phyloP scores from a whole-genome alignment of 2,113 vertebrate species.

The Podarcis raffonei region DNA sequence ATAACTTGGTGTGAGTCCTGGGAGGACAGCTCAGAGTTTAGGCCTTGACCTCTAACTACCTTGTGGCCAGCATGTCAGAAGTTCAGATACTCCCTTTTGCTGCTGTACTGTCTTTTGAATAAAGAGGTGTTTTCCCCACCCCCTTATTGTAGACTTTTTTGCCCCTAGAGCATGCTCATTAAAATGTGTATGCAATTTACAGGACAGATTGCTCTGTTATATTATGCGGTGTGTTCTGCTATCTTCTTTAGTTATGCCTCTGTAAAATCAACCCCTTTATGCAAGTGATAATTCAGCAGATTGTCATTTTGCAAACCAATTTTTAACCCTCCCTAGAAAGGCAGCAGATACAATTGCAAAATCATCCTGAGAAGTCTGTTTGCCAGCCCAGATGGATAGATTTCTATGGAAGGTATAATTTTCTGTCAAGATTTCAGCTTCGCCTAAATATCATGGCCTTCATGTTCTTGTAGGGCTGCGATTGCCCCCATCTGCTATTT shows the following conservation, averaged over 20 bases:
- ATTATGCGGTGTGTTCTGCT: not conserved
- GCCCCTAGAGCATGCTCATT: not conserved
- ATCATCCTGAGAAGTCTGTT: not conserved
- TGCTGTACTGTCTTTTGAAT: not conserved
- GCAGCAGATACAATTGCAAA: not conserved
- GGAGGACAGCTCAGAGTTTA: constrained; percentile 7
- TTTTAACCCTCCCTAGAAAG: not conserved
- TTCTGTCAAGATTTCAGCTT: not conserved
- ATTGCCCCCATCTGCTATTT: no score
- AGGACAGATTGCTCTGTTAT: not conserved
- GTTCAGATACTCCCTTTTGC: not conserved
- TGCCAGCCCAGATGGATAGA: not conserved
- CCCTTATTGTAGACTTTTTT: not conserved
- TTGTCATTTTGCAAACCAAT: not conserved
- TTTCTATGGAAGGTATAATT: not conserved
- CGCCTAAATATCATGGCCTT: not conserved
- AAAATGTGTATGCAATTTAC: constrained; percentile 3
- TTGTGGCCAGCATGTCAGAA: not conserved
- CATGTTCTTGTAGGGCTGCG: not conserved
- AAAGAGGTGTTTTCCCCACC: constrained; percentile 13
- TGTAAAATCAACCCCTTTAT: not conserved
- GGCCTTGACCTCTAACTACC: constrained; percentile 2
- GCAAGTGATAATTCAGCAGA: not conserved
- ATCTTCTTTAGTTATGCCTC: not conserved
- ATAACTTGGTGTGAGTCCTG: not conserved